Evolutionary conservation across 1,140 invertebrate genomes (phyloP).

Genomic region (Drosophila virilis): DNA sequence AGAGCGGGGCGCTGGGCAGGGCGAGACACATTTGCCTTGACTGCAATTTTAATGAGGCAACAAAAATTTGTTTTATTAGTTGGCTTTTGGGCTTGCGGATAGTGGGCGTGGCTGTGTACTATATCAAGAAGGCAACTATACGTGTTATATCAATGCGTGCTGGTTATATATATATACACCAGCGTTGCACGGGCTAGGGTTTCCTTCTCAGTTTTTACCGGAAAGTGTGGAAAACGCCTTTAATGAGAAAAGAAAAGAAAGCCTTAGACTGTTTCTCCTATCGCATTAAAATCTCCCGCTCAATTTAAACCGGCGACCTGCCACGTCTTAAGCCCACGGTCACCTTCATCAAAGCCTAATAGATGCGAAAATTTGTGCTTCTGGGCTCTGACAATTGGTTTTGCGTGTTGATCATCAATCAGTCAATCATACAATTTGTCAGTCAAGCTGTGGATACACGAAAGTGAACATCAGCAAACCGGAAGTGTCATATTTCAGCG

Average conservation of each 20-base stretch:
- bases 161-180: too few relatives aligned
- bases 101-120: conserved; percentile 11
- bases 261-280: too few relatives aligned
- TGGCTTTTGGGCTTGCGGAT: not conserved
- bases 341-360: too few relatives aligned
- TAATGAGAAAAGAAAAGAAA: too few relatives aligned
- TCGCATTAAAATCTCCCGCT: too few relatives aligned
- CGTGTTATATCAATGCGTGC: not conserved
- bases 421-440: not conserved
- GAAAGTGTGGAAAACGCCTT: too few relatives aligned
- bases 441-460: not conserved
- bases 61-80: conserved; percentile 69
- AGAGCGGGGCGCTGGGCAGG: not conserved
- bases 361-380: too few relatives aligned
- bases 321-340: too few relatives aligned
- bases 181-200: too few relatives aligned
- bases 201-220: too few relatives aligned
- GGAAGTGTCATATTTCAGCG: conserved; percentile 40
- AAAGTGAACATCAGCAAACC: not conserved
- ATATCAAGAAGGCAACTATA: conserved; percentile 20
- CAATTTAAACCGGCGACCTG: too few relatives aligned
- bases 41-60: conserved; percentile 74
- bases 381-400: too few relatives aligned
- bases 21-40: conserved; percentile 9
- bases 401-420: not conserved